phyloP scores from a whole-genome alignment of 2,113 vertebrate species.

The Xyrauchen texanus region DNA sequence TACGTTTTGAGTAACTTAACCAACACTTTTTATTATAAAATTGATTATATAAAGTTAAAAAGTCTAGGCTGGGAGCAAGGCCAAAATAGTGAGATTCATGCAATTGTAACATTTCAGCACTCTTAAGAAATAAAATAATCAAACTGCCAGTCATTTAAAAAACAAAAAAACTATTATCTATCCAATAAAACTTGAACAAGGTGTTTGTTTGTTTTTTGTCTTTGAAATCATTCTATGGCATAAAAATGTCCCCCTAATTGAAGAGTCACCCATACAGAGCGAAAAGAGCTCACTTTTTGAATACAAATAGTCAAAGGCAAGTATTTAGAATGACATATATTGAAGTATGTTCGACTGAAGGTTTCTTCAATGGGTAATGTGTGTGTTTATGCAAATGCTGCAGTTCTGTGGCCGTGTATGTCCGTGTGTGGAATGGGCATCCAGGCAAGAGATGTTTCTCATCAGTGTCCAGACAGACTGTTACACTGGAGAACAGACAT shows the following conservation, averaged over 20 bases:
- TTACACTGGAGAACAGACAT: slow-evolving; percentile 39
- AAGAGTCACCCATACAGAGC: background rate
- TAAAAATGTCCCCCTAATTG: background rate
- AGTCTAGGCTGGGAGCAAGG: no score
- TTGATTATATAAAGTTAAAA: no score
- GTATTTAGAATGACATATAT: background rate
- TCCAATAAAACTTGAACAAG: no score
- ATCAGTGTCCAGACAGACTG: slow-evolving; percentile 30
- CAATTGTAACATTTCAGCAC: no score
- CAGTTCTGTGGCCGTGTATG: slow-evolving; percentile 13
- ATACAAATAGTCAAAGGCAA: background rate
- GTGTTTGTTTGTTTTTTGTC: no score
- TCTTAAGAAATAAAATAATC: no score
- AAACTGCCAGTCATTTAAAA: no score
- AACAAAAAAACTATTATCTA: no score
- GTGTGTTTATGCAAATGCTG: slow-evolving; percentile 21
- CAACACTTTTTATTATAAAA: no score
- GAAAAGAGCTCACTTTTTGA: background rate
- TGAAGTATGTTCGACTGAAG: background rate
- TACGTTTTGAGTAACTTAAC: no score
- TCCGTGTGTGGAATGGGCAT: slow-evolving; percentile 6
- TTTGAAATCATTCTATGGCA: no score
- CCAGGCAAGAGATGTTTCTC: slow-evolving; percentile 36
- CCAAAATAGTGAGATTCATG: no score
- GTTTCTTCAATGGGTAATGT: slow-evolving; percentile 15